Evolutionary conservation across 1,140 invertebrate genomes (phyloP), one percentile per base, ranked within the genome.

Genomic region (Macrostomum lignano): DNA sequence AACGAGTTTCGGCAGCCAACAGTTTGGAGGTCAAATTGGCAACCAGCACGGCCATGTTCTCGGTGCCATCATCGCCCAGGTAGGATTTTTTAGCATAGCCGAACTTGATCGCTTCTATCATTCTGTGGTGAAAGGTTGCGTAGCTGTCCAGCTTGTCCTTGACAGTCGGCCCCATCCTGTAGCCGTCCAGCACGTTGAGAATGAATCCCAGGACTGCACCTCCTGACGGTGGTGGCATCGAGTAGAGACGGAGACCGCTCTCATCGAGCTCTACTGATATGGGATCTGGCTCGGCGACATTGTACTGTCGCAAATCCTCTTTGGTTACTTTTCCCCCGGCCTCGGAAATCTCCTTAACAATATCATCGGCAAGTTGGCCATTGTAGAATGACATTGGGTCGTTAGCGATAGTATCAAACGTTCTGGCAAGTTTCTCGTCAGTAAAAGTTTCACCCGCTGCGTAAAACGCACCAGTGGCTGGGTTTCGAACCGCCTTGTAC

Each of bases 101-200:
- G 54, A 74, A 79, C 51, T 96, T 96, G 40, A 79, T 72, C 0
- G 78, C 67, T 53, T 96, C 86, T 10, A 72, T 62, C 19, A 88
- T 73, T 38, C 74, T 66, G 47, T 88, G 79, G 49, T 74, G 71
- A 1, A 73, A 78, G n/a, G n/a, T n/a, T n/a, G n/a, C n/a, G n/a
- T n/a, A n/a, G n/a, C n/a, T n/a, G n/a, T n/a, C n/a, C n/a, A n/a
- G n/a, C n/a, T n/a, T n/a, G n/a, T n/a, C n/a, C n/a, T n/a, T n/a
- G n/a, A n/a, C n/a, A n/a, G n/a, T n/a, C n/a, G n/a, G n/a, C n/a
- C n/a, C n/a, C n/a, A n/a, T n/a, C n/a, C n/a, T n/a, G n/a, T n/a
- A n/a, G n/a, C n/a, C n/a, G n/a, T n/a, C 68, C 17, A 93, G 58
- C 28, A 86, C 67, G 42, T 73, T 74, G 4, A 88, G 46, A 25